These are phyloP conservation scores for Mimachlamys varia DNA, from an alignment of 2,888 invertebrate genomes.

Conservation along the genomic window DNA sequence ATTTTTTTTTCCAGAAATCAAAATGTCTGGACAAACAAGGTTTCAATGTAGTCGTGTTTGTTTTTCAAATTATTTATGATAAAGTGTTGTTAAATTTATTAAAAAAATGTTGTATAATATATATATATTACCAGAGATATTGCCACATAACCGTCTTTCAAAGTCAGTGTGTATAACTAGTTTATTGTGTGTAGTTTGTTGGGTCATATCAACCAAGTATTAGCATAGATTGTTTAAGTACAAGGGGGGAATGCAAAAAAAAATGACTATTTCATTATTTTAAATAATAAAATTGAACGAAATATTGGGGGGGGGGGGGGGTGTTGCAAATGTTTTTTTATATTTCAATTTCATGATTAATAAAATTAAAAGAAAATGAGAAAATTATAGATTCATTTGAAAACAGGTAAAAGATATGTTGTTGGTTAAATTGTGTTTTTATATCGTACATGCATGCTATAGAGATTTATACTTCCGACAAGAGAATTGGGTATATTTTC, in stretches of 20 bases:
- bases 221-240: not conserved
- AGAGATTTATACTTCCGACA: not conserved
- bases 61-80: not conserved
- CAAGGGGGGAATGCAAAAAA: no score
- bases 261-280: no score
- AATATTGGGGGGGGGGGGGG: no score
- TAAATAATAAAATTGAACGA: no score
- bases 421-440: not conserved
- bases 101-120: not conserved
- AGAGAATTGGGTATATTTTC: not conserved
- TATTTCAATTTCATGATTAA: no score
- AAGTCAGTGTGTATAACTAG: conserved; percentile 21
- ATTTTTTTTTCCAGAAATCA: no score
- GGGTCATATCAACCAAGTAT: not conserved
- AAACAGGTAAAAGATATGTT: no score
- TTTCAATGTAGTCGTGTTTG: not conserved
- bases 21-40: not conserved
- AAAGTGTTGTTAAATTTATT: not conserved
- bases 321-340: no score
- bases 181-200: not conserved
- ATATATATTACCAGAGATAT: not conserved
- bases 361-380: no score
- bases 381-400: no score
- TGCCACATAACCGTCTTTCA: conserved; percentile 4
- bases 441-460: not conserved